Evolutionary conservation across 2,888 invertebrate genomes (phyloP).

Genomic region (Aphodius granarius): DNA sequence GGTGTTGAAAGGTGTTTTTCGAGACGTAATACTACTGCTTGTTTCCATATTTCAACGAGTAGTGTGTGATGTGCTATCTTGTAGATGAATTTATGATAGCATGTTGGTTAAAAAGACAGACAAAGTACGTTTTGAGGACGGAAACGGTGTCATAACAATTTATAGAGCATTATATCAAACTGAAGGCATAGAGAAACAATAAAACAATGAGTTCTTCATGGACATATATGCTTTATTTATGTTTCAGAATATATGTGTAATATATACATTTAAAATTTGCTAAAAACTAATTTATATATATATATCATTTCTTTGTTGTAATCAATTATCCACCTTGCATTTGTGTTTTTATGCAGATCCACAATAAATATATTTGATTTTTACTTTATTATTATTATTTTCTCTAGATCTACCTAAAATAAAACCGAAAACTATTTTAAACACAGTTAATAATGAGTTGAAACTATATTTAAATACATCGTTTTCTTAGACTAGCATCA

Average conservation of each 20-base stretch:
- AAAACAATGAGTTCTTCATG: background rate
- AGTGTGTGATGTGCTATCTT: too few species aligned
- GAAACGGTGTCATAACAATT: too few species aligned
- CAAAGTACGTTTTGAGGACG: too few species aligned
- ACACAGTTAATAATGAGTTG: background rate
- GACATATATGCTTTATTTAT: background rate
- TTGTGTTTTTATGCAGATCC: background rate
- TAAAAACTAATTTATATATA: background rate
- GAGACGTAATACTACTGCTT: too few species aligned
- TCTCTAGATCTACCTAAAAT: background rate
- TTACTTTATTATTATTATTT: background rate
- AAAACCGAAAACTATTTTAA: background rate
- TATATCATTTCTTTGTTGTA: background rate
- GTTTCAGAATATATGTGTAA: background rate
- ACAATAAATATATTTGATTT: background rate
- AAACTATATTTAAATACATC: background rate
- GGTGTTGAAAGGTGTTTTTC: too few species aligned
- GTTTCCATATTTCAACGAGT: too few species aligned
- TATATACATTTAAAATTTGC: background rate
- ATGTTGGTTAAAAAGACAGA: too few species aligned
- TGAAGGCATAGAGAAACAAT: background rate
- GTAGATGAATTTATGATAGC: too few species aligned
- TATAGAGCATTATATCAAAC: background rate
- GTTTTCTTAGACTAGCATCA: background rate
- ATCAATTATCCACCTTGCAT: background rate